phyloP scores from a whole-genome alignment of 53 echinoderm and acorn worm genomes.

The Mesocentrotus franciscanus region DNA sequence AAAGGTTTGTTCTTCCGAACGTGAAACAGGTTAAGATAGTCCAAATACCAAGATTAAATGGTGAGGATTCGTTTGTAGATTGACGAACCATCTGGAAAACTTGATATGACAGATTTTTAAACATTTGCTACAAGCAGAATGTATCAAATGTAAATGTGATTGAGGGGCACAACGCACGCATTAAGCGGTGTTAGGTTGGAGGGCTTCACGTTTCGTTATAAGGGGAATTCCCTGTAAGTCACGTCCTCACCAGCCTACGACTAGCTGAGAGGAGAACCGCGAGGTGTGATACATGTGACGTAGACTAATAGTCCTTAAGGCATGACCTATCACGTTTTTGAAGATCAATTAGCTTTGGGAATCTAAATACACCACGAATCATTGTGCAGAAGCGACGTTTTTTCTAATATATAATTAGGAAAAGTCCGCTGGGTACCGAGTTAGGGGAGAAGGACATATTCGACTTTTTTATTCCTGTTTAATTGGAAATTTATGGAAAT shows the following conservation, averaged over 20 bases:
- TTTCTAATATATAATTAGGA: background rate
- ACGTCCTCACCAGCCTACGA: background rate
- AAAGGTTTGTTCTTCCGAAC: no score
- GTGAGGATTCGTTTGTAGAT: no score
- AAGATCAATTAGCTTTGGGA: conserved; percentile 10
- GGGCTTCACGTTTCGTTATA: background rate
- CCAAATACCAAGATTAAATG: no score
- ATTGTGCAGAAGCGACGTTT: background rate
- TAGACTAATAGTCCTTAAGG: background rate
- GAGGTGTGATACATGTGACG: conserved; percentile 12
- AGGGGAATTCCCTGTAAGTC: background rate
- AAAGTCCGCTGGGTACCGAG: background rate
- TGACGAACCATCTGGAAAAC: no score
- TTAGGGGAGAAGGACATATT: background rate
- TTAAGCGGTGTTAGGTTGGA: no score
- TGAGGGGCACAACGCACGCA: no score
- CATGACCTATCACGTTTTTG: background rate
- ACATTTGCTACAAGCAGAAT: no score
- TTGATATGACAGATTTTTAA: no score
- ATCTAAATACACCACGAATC: conserved; percentile 4
- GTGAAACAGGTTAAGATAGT: no score
- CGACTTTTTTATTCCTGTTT: background rate
- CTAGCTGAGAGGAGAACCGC: background rate
- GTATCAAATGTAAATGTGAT: no score
- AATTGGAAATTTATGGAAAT: background rate